Percentiles rank a stretch among this genome's conserved stretches.
phyloP scores from a whole-genome alignment of 2,888 invertebrate genomes.

The Elgonia sp. region DNA sequence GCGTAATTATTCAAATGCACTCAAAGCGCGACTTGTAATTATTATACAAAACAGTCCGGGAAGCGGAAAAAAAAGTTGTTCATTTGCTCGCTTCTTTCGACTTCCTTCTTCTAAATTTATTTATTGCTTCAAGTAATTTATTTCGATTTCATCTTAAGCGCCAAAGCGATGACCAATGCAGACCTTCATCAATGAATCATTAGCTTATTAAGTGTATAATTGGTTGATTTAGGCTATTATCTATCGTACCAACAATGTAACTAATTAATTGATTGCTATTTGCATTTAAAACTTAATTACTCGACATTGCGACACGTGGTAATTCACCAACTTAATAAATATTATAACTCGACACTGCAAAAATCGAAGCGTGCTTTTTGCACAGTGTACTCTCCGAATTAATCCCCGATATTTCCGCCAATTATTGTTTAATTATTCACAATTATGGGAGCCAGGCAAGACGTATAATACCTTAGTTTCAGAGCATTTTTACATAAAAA shows the following conservation, averaged over 20 bases:
- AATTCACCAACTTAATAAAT: slow-evolving; percentile 52
- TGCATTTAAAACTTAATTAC: slow-evolving; percentile 72
- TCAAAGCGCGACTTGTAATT: too few species aligned
- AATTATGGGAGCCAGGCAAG: slow-evolving; percentile 35
- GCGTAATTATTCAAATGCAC: too few species aligned
- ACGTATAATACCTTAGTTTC: slow-evolving; percentile 24
- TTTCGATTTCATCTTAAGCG: slow-evolving; percentile 57
- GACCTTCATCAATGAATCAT: slow-evolving; percentile 68
- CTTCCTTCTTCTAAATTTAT: background rate
- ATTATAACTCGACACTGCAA: slow-evolving; percentile 46
- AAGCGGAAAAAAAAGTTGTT: too few species aligned
- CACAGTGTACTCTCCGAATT: slow-evolving; percentile 18
- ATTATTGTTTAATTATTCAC: slow-evolving; percentile 63
- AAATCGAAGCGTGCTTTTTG: slow-evolving; percentile 49
- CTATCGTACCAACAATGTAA: slow-evolving; percentile 65
- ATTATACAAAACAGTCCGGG: too few species aligned
- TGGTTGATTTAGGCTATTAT: slow-evolving; percentile 72
- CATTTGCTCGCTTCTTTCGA: too few species aligned
- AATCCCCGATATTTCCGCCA: slow-evolving; percentile 50
- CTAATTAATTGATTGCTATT: slow-evolving; percentile 73
- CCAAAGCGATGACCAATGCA: slow-evolving; percentile 43
- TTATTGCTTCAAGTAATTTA: slow-evolving; percentile 38
- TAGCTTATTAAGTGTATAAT: slow-evolving; percentile 71
- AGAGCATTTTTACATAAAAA: slow-evolving; percentile 3
- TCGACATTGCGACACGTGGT: slow-evolving; percentile 52